These are phyloP conservation scores for Heliconius erato DNA, from an alignment of 2,888 invertebrate species.

Conservation along the genomic window DNA sequence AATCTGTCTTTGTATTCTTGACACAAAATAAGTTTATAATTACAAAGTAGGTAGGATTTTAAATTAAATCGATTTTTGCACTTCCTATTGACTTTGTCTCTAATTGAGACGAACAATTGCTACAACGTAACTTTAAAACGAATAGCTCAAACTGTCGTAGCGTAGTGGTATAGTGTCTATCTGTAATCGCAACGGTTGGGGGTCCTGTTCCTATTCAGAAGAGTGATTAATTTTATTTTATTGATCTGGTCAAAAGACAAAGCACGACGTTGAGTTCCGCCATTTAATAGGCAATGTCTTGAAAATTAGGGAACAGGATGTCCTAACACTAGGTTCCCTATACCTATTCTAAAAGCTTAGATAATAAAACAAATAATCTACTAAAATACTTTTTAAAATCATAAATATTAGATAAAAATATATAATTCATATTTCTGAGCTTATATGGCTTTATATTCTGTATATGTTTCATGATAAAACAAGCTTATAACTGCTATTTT, in stretches of 20 bases:
- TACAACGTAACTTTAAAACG: neutral
- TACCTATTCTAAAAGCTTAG: too few species aligned
- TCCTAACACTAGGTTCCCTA: too few species aligned
- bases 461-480: neutral
- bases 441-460: too few species aligned
- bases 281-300: too few species aligned
- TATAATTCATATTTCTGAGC: too few species aligned
- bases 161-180: neutral
- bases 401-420: too few species aligned
- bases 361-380: too few species aligned
- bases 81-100: neutral
- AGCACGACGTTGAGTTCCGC: too few species aligned
- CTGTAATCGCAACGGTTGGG: neutral
- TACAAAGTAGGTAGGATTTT: neutral
- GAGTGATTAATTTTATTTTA: too few species aligned
- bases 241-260: too few species aligned
- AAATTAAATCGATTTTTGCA: neutral
- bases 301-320: too few species aligned
- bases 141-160: neutral
- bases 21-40: neutral
- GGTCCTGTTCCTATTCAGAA: neutral
- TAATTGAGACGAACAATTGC: neutral
- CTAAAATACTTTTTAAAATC: too few species aligned
- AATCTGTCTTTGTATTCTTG: slow-evolving; percentile 21
- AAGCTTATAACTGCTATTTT: neutral